A percentile compares a stretch with the other conserved stretches of the same genome.
These are phyloP conservation scores for Hassar affinis DNA, from an alignment of 2,113 vertebrate species.

Conservation along the genomic window DNA sequence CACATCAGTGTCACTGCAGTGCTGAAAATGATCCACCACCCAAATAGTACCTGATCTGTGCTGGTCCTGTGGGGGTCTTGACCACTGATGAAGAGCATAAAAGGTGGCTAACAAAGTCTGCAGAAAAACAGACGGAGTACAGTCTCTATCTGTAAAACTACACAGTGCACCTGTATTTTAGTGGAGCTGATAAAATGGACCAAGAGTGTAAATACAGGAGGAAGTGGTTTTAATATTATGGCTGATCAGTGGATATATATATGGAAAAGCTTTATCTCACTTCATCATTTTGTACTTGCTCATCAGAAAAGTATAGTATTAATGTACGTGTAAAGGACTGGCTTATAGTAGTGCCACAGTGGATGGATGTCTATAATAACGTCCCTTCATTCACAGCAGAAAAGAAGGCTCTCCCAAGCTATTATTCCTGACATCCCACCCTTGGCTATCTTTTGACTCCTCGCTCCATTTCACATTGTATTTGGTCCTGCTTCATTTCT, in stretches of 20 bases:
- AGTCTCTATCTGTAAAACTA: too few relatives aligned
- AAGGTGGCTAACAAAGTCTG: too few relatives aligned
- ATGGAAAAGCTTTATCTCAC: neutral
- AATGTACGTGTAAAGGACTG: neutral
- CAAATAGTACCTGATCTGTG: too few relatives aligned
- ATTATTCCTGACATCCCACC: slow-evolving; percentile 22
- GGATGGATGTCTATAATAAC: neutral
- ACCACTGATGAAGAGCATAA: too few relatives aligned
- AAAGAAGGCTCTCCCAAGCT: neutral
- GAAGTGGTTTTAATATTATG: too few relatives aligned
- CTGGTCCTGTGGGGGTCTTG: too few relatives aligned
- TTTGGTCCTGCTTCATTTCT: neutral
- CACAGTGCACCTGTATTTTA: too few relatives aligned
- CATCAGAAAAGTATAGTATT: neutral
- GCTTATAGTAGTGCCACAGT: neutral
- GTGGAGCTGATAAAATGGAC: too few relatives aligned
- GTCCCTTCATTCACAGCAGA: neutral
- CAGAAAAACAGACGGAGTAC: too few relatives aligned
- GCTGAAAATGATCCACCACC: too few relatives aligned
- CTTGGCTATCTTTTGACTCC: neutral
- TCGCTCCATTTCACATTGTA: neutral
- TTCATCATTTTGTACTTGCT: neutral
- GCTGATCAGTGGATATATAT: neutral
- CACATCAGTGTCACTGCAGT: too few relatives aligned
- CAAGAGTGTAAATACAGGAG: too few relatives aligned